Evolutionary conservation across 2,797 vertebrate species (phyloP), one percentile per base, ranked within the genome.

Genomic region (Salarias fasciatus): DNA sequence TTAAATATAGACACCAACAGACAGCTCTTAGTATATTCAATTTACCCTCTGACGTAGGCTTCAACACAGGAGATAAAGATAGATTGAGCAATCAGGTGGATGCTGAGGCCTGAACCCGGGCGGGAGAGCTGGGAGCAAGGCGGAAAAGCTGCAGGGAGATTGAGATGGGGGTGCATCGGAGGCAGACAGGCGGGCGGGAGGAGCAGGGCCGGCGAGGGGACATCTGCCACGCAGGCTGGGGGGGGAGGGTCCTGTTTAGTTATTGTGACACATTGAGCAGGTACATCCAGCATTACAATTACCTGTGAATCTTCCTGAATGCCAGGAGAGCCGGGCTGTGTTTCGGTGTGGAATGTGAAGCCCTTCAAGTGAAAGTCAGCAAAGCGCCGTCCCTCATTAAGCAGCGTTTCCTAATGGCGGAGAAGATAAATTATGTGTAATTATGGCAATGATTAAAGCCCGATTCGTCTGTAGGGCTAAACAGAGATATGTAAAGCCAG

Each of bases 1-100:
- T 93, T 93, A 93, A 93, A 93, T 93, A 94, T 93, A 93, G 91
- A 93, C 91, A 93, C 91, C 90, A 92, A 93, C 91, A 93, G 91
- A 93, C 92, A 94, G 91, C 89, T 90, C 90, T 91, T 91, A 91
- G 91, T 94, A 92, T 92, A 93, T 93, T 93, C 93, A 94, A 93
- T 94, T 93, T 93, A 90, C 89, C 79, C 83, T 89, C 89, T 93
- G 92, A 93, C 88, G 89, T 90, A 86, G 90, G 88, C 87, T 89
- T 91, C 90, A 89, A 82, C 89, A 85, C 80, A 31, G 81, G 73
- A 88, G 90, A 93, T 93, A 91, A 93, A 93, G 92, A 94, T 91
- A 92, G 92, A 94, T 93, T 88, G 89, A 91, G 90, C 91, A 92
- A 92, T 94, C 91, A 90, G 89, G 89, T 88, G 86, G 86, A 90